Conservation (phyloP, 92 coral and sea anemone genomes). For the Palythoa heliodiscus region DNA sequence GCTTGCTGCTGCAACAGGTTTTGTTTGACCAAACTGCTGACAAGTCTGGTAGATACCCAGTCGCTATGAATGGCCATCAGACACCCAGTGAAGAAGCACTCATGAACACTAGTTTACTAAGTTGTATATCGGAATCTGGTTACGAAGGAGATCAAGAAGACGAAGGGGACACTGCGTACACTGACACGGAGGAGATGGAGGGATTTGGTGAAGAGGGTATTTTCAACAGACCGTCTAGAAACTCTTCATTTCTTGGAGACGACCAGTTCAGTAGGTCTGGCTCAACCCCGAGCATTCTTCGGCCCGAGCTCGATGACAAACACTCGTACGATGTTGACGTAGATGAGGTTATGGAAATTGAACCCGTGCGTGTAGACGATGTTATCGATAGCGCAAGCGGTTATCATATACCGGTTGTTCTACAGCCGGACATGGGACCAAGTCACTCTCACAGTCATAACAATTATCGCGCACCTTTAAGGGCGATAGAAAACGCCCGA, state of each 20-base stretch:
- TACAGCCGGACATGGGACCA: conserved; percentile 38
- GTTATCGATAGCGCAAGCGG: conserved; percentile 70
- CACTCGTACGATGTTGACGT: conserved; percentile 54
- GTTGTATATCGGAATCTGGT: conserved; percentile 87
- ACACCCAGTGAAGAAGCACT: conserved; percentile 42
- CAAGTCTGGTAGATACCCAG: conserved; percentile 22
- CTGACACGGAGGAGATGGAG: conserved; percentile 64
- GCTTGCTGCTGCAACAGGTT: conserved; percentile 25
- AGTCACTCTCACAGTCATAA: neutral
- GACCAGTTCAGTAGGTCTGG: conserved; percentile 72
- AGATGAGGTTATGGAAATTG: conserved; percentile 42
- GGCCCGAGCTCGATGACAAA: conserved; percentile 49
- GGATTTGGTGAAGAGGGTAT: conserved; percentile 68
- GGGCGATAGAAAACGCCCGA: conserved; percentile 23
- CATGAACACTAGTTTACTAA: conserved; percentile 56
- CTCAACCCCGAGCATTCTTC: conserved; percentile 85
- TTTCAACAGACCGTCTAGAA: conserved; percentile 69
- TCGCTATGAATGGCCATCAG: conserved; percentile 4
- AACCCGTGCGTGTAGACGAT: conserved; percentile 76
- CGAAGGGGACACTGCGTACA: conserved; percentile 72
- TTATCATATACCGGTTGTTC: conserved; percentile 60
- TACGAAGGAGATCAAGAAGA: conserved; percentile 98
- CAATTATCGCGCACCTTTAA: conserved; percentile 22
- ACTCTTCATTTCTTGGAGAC: conserved; percentile 75
- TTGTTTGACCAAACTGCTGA: conserved; percentile 15